These are phyloP conservation scores for Rhagium mordax DNA, from an alignment of 2,888 invertebrate species.

Conservation along the genomic window DNA sequence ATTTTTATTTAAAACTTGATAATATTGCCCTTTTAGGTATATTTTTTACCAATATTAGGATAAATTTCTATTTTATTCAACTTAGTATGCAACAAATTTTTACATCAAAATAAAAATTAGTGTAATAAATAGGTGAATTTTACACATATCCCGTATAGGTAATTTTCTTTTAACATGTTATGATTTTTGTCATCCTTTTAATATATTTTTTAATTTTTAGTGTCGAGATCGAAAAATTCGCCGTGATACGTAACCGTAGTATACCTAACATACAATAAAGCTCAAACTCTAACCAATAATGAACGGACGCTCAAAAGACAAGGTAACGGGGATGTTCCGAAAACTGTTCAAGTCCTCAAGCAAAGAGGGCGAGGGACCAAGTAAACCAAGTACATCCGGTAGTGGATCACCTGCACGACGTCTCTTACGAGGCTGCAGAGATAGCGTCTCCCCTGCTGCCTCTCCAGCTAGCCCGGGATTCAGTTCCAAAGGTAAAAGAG, in stretches of 20 bases:
- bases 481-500: constrained; percentile 55
- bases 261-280: background rate
- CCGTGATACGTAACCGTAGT: constrained; percentile 1
- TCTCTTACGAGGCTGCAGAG: constrained; percentile 61
- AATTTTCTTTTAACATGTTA: too few relatives aligned
- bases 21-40: too few relatives aligned
- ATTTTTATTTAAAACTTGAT: too few relatives aligned
- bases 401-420: constrained; percentile 67
- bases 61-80: too few relatives aligned
- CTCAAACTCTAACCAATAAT: constrained; percentile 67
- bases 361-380: constrained; percentile 76
- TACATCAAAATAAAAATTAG: too few relatives aligned
- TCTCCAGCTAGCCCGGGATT: constrained; percentile 65
- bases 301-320: constrained; percentile 85
- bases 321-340: constrained; percentile 85
- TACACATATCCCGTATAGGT: too few relatives aligned
- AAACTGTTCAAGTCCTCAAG: constrained; percentile 84
- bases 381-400: constrained; percentile 68
- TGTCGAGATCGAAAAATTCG: background rate
- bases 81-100: too few relatives aligned
- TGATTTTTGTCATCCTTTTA: too few relatives aligned
- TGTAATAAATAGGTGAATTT: too few relatives aligned
- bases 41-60: too few relatives aligned
- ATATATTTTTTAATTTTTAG: constrained; percentile 5
- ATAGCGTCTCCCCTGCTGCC: constrained; percentile 66